Percentiles rank a stretch among this genome's conserved stretches.
Evolutionary conservation across 1,140 invertebrate genomes (phyloP).

Genomic region (Trichonephila inaurata): DNA sequence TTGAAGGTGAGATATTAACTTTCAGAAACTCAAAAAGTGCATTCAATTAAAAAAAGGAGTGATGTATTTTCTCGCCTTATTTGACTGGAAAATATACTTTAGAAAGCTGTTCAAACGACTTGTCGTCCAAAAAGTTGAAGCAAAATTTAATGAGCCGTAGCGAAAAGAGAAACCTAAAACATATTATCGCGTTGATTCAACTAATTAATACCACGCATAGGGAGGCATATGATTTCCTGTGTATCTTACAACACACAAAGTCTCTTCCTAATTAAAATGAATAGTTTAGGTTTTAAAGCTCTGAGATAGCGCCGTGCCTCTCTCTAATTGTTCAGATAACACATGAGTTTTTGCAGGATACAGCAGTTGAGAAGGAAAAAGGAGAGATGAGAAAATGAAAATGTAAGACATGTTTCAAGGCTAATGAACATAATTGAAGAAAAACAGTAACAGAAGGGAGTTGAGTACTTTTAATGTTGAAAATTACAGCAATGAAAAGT

Average conservation of each 20-base stretch:
- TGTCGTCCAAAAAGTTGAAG: neutral
- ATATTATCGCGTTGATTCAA: slow-evolving; percentile 3
- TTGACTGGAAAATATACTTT: too few species aligned
- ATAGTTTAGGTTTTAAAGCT: neutral
- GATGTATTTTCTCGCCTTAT: too few species aligned
- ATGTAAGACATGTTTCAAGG: neutral
- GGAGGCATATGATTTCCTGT: neutral
- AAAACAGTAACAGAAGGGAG: neutral
- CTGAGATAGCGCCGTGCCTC: neutral
- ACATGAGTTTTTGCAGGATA: neutral
- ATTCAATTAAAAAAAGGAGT: too few species aligned
- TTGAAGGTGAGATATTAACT: too few species aligned
- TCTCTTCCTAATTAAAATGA: slow-evolving; percentile 10
- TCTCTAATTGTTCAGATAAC: slow-evolving; percentile 28
- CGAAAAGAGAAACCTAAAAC: neutral
- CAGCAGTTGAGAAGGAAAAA: neutral
- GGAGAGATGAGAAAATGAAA: neutral
- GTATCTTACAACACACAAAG: neutral
- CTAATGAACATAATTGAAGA: neutral
- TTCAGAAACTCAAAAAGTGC: too few species aligned
- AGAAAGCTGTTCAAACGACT: too few species aligned
- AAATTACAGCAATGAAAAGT: neutral
- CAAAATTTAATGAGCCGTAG: neutral
- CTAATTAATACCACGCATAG: slow-evolving; percentile 27
- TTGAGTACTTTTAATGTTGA: neutral